phyloP scores from a whole-genome alignment of 2,113 vertebrate genomes.

The Lasiurus cinereus region DNA sequence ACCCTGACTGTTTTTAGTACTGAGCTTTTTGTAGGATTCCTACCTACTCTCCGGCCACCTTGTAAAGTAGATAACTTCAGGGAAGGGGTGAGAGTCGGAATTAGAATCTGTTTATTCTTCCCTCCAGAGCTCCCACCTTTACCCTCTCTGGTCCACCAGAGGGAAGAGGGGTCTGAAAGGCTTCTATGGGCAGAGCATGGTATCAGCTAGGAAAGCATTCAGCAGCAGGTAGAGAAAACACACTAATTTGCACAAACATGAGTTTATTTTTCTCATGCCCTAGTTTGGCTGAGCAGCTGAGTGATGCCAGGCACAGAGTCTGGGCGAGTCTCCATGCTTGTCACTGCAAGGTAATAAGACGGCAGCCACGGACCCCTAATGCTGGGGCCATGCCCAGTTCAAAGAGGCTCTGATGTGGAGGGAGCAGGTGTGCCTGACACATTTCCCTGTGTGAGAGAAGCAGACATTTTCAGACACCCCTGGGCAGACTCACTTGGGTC shows the following conservation, averaged over 20 bases:
- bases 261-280: background rate
- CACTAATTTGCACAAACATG: background rate
- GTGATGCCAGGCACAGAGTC: background rate
- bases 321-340: background rate
- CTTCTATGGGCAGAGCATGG: background rate
- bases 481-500: background rate
- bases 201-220: fast-evolving
- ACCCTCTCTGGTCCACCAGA: background rate
- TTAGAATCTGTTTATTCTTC: background rate
- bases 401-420: background rate
- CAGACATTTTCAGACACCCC: background rate
- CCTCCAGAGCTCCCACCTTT: background rate
- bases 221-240: background rate
- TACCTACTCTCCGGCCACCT: background rate
- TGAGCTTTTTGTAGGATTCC: too few relatives aligned
- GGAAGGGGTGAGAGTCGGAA: background rate
- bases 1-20: background rate
- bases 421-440: background rate
- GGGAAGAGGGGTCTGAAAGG: background rate
- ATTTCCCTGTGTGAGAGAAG: background rate
- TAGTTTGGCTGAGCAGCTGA: background rate
- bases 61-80: background rate
- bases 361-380: background rate
- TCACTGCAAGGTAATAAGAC: background rate
- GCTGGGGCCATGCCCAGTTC: fast-evolving